Percentiles rank a stretch among this genome's conserved stretches.
Conservation (phyloP, 2,113 vertebrate genomes). For the Indicator indicator region DNA sequence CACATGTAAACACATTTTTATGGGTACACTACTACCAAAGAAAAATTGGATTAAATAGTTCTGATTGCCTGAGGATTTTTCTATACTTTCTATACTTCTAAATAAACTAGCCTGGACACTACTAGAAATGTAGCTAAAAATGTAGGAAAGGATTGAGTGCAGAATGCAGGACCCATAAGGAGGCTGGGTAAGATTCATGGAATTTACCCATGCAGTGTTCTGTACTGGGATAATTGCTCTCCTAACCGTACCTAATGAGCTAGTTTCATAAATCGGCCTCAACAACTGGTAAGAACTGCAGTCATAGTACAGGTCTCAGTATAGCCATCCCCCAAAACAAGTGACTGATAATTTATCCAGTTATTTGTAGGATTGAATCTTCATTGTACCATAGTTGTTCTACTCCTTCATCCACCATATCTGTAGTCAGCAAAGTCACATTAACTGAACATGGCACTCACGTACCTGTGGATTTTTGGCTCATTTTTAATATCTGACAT, state of each 20-base stretch:
- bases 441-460: constrained; percentile 35
- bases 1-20: neutral
- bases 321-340: neutral
- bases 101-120: neutral
- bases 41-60: neutral
- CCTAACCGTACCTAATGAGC: neutral
- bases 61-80: neutral
- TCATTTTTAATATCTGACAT: constrained; percentile 34
- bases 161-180: neutral
- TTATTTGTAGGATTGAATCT: constrained; percentile 6
- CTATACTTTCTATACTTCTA: neutral
- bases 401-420: neutral
- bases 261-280: neutral
- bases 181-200: neutral
- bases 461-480: constrained; percentile 37
- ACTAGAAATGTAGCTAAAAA: neutral
- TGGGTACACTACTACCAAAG: neutral
- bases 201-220: neutral
- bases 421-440: neutral
- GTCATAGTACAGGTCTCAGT: neutral
- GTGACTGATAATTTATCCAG: neutral
- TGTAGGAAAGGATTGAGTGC: neutral
- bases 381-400: neutral
- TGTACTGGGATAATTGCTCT: neutral
- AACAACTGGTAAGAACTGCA: neutral